phyloP scores from a whole-genome alignment of 1,140 invertebrate genomes.

The Amphibalanus amphitrite region DNA sequence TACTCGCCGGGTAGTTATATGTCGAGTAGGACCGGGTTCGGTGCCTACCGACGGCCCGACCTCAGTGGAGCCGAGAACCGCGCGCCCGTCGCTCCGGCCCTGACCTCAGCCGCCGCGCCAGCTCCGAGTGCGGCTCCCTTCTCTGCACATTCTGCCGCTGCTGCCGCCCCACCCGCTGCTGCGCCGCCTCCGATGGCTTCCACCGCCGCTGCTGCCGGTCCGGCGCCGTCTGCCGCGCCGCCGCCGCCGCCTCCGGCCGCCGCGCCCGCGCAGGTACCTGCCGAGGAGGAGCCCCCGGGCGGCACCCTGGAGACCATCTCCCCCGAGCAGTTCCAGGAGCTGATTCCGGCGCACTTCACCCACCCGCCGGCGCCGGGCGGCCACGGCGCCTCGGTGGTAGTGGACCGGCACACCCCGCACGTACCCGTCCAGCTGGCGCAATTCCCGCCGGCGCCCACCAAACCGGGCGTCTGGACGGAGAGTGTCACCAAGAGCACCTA shows the following conservation, averaged over 20 bases:
- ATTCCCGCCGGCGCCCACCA: slow-evolving; percentile 63
- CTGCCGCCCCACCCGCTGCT: too few species aligned
- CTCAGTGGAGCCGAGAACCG: slow-evolving; percentile 13
- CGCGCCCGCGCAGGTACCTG: too few species aligned
- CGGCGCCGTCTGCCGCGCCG: too few species aligned
- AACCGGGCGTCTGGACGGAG: slow-evolving; percentile 58
- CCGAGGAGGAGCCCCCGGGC: too few species aligned
- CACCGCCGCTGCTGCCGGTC: too few species aligned
- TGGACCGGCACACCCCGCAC: slow-evolving; percentile 20
- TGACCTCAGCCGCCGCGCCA: too few species aligned
- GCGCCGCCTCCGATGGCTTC: too few species aligned
- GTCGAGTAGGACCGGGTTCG: slow-evolving; percentile 48
- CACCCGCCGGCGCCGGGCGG: slow-evolving; percentile 23
- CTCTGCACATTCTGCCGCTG: too few species aligned
- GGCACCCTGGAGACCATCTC: background rate
- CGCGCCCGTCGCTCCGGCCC: background rate
- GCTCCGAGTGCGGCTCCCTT: too few species aligned
- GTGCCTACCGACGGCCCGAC: slow-evolving; percentile 35
- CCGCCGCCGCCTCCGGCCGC: slow-evolving; percentile 5
- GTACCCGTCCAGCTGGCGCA: slow-evolving; percentile 47
- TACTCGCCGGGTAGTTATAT: slow-evolving; percentile 42
- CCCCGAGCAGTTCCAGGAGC: slow-evolving; percentile 68
- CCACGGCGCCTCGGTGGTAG: slow-evolving; percentile 38
- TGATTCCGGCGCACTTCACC: slow-evolving; percentile 78
- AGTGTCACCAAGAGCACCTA: slow-evolving; percentile 84